A percentile compares a stretch with the other conserved stretches of the same genome.
phyloP scores from a whole-genome alignment of 1,140 invertebrate species.

The Nomia melanderi region DNA sequence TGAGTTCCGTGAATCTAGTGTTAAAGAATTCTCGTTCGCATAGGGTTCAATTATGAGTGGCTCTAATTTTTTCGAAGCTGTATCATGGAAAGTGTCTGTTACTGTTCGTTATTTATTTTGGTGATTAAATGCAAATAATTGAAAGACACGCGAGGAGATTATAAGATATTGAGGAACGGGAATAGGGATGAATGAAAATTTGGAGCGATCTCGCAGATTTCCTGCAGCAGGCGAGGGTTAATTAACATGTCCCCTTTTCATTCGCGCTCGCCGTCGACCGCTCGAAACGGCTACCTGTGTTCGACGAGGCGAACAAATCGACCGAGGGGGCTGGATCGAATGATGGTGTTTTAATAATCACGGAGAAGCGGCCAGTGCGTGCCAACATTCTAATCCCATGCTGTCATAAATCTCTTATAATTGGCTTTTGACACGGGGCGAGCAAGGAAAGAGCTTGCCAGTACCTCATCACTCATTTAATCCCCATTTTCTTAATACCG shows the following conservation, averaged over 20 bases:
- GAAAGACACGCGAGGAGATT: too few relatives aligned
- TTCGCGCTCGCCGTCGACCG: background rate
- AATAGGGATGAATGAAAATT: too few relatives aligned
- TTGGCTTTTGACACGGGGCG: constrained; percentile 1
- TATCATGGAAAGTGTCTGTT: too few relatives aligned
- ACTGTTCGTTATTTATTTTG: too few relatives aligned
- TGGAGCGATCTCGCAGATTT: too few relatives aligned
- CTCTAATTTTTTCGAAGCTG: too few relatives aligned
- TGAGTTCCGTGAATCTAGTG: too few relatives aligned
- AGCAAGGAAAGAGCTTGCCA: background rate
- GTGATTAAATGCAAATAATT: too few relatives aligned
- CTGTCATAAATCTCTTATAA: constrained; percentile 6
- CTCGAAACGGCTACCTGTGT: background rate
- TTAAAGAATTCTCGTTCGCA: too few relatives aligned
- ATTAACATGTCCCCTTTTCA: background rate
- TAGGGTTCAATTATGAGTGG: too few relatives aligned
- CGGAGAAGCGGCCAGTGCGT: background rate
- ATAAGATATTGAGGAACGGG: too few relatives aligned
- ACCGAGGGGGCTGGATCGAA: background rate
- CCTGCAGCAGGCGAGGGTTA: background rate
- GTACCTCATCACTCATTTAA: constrained; percentile 1
- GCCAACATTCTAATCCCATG: constrained; percentile 2
- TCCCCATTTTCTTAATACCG: background rate
- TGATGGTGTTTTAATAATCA: background rate
- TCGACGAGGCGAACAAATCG: background rate